Evolutionary conservation across 2,888 invertebrate genomes (phyloP).

Genomic region (Empis stercorea): DNA sequence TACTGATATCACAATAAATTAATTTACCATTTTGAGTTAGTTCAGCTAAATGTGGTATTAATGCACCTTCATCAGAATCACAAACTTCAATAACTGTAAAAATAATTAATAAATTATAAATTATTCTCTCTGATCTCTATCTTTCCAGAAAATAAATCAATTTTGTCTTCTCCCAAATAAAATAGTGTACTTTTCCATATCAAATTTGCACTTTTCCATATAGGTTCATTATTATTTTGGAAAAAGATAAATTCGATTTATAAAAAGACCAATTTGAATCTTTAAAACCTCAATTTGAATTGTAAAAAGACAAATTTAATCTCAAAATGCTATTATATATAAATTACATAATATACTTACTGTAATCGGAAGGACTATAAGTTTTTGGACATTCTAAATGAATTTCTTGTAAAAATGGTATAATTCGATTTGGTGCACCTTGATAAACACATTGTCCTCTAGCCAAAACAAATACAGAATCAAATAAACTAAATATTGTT

Average conservation of each 20-base stretch:
- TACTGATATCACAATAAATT: conserved; percentile 31
- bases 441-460: conserved; percentile 53
- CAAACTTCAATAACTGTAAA: conserved; percentile 50
- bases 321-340: not conserved
- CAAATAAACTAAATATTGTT: conserved; percentile 48
- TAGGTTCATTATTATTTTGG: no score
- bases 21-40: conserved; percentile 47
- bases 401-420: conserved; percentile 43
- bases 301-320: not conserved
- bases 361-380: conserved; percentile 57
- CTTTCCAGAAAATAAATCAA: no score
- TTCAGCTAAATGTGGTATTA: conserved; percentile 40
- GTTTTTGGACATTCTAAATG: conserved; percentile 48
- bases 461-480: conserved; percentile 51
- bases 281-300: no score
- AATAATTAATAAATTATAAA: not conserved
- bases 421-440: conserved; percentile 46
- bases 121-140: no score
- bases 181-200: no score
- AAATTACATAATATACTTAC: conserved; percentile 44
- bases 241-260: no score
- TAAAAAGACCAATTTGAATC: no score
- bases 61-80: conserved; percentile 41
- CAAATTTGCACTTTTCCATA: no score
- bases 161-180: no score